phyloP scores from a whole-genome alignment of 2,113 vertebrate genomes.

The Poeciliopsis turrubarensis region DNA sequence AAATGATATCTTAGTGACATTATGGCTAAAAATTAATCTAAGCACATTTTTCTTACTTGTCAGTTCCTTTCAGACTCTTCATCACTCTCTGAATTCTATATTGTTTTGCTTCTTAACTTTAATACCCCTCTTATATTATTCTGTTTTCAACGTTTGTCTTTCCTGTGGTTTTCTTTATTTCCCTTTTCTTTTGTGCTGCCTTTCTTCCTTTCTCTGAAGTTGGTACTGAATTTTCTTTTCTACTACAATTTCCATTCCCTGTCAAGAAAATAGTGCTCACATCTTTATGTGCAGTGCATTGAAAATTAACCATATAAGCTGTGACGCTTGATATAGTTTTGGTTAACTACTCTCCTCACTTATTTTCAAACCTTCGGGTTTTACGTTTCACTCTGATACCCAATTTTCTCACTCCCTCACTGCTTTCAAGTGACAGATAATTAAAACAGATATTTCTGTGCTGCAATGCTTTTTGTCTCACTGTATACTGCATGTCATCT shows the following conservation, averaged over 20 bases:
- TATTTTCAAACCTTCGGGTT: conserved; percentile 26
- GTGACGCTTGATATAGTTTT: conserved; percentile 41
- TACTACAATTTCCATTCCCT: neutral
- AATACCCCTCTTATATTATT: neutral
- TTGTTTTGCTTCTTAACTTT: neutral
- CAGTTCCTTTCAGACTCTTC: neutral
- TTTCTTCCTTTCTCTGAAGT: neutral
- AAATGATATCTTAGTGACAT: neutral
- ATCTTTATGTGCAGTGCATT: conserved; percentile 8
- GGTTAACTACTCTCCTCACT: conserved; percentile 11
- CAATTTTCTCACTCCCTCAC: conserved; percentile 12
- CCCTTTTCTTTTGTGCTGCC: neutral
- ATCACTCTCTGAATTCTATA: neutral
- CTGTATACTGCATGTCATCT: conserved; percentile 32
- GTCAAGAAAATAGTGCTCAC: neutral
- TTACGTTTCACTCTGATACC: conserved; percentile 13
- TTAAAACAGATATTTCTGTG: conserved; percentile 55
- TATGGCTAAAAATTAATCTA: neutral
- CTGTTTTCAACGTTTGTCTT: neutral
- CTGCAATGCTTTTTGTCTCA: conserved; percentile 36
- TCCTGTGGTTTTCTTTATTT: neutral
- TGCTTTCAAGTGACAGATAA: conserved; percentile 49
- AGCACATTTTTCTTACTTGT: neutral
- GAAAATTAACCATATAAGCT: conserved; percentile 28
- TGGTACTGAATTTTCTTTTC: neutral